Base-by-base conservation (phyloP, 2,113 vertebrate genomes). In the Forbesichthys agassizii region DNA sequence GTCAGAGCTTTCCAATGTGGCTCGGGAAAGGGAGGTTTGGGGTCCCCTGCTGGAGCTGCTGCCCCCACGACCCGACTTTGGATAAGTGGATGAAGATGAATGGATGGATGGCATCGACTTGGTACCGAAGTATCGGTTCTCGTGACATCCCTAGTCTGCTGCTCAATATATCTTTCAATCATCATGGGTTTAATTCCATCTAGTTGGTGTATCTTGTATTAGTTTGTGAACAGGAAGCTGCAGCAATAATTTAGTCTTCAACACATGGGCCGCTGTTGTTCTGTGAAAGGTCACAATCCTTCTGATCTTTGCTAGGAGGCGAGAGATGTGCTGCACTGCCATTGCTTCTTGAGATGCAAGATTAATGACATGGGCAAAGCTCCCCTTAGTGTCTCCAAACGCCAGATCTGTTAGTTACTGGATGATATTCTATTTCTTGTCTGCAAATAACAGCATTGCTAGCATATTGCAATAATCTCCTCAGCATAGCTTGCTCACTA, bases 101-200 rank as follows among this genome's bases (percentile, higher is more conserved):
- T 20, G 20, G 20, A 20, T 20, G 20, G 20, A 20, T 20, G 20
- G 20, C 20, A 20, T 20, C 20, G 20, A 20, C 20, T 20, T 20
- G 20, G 20, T 2, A 20, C 20, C 20, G 2, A 20, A 20, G 20
- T 20, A 20, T 20, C 20, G 20, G 20, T 20, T 20, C 20, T 20
- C 20, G 27, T 27, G 27, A 27, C 27, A 27, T 27, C 27, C 27
- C 27, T 27, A 14, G 11, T 12, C 12, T 61, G 10, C 33, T 61
- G 59, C 6, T 61, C 59, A 13, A 61, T 33, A 46, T 36, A 61
- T 42, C 59, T 36, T n/a, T 61, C 59, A 42, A 61, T 3, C 59
- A 61, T 61, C 59, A 9, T 42, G 33, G 11, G 10, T 61, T n/a
- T 8, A 14, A 11, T 61, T 36, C 11, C 33, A 42, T 1, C 9